These are phyloP conservation scores for Cirrhinus molitorella DNA, from an alignment of 2,797 vertebrate genomes.

Conservation along the genomic window DNA sequence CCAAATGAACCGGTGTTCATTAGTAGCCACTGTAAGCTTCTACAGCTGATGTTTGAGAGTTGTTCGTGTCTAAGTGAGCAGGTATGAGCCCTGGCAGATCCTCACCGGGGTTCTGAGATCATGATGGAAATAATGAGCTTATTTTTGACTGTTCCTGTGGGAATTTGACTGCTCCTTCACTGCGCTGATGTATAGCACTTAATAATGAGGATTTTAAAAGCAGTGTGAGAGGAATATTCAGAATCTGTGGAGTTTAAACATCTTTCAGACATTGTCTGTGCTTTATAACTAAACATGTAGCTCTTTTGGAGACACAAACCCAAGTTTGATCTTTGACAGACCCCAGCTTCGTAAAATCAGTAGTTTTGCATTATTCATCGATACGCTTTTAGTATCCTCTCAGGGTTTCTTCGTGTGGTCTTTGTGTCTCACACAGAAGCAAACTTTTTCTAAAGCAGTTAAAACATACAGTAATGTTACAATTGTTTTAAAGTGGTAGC, in stretches of 20 bases:
- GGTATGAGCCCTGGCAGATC: not conserved
- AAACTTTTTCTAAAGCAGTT: slow-evolving; percentile 17
- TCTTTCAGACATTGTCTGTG: not conserved
- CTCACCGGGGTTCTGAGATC: not conserved
- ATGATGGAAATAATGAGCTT: not conserved
- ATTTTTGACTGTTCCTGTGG: slow-evolving; percentile 6
- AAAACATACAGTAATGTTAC: not conserved
- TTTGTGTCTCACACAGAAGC: slow-evolving; percentile 16
- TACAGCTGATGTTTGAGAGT: not conserved
- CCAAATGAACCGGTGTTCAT: not conserved
- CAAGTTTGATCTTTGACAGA: not conserved
- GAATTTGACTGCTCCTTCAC: not conserved
- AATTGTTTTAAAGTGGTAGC: slow-evolving; percentile 10
- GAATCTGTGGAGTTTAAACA: not conserved
- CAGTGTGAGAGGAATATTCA: not conserved
- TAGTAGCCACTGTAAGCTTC: slow-evolving; percentile 9
- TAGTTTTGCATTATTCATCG: not conserved
- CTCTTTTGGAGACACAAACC: slow-evolving; percentile 4
- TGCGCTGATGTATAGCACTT: not conserved
- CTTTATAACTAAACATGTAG: not conserved
- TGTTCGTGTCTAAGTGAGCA: not conserved
- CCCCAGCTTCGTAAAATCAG: not conserved
- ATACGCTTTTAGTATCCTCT: slow-evolving; percentile 6
- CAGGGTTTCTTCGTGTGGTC: slow-evolving; percentile 15
- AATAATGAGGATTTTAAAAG: slow-evolving; percentile 16